A percentile compares a stretch with the other conserved stretches of the same genome.
Evolutionary conservation across 1,140 invertebrate genomes (phyloP).

Genomic region (Radopholus similis): DNA sequence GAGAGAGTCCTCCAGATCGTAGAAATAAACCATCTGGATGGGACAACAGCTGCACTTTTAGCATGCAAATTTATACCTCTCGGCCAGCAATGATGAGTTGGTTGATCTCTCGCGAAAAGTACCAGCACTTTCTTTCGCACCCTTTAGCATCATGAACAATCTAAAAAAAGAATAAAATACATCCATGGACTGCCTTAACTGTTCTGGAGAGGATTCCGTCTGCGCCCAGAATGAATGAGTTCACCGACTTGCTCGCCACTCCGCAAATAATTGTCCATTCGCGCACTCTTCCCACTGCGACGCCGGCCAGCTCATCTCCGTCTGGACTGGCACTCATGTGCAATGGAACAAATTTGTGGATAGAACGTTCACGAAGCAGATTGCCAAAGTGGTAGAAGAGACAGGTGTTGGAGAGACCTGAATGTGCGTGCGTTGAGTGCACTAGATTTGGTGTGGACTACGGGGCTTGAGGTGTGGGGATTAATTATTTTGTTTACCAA

Average conservation of each 20-base stretch:
- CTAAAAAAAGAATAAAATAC: not conserved
- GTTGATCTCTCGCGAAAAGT: constrained; percentile 34
- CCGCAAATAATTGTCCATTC: constrained; percentile 1
- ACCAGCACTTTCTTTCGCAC: constrained; percentile 42
- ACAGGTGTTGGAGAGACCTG: constrained; percentile 8
- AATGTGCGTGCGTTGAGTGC: not conserved
- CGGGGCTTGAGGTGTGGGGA: not conserved
- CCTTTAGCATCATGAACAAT: constrained; percentile 15
- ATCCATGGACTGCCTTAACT: not conserved
- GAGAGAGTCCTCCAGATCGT: constrained; percentile 45
- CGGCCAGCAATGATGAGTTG: constrained; percentile 42
- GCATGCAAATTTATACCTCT: constrained; percentile 27
- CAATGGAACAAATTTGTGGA: constrained; percentile 7
- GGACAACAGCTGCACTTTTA: not conserved
- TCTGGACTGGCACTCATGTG: not conserved
- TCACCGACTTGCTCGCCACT: constrained; percentile 4
- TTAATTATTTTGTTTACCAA: constrained; percentile 6
- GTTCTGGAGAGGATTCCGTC: constrained; percentile 8
- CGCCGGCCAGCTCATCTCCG: constrained; percentile 8
- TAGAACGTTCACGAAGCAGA: not conserved
- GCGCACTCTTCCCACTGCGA: not conserved
- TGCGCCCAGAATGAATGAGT: constrained; percentile 1
- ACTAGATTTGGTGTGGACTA: not conserved
- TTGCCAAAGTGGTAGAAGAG: constrained; percentile 15
- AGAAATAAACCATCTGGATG: constrained; percentile 55